Evolutionary conservation across 2,888 invertebrate species (phyloP).

Genomic region (Scaptomyza cyrtandrae): DNA sequence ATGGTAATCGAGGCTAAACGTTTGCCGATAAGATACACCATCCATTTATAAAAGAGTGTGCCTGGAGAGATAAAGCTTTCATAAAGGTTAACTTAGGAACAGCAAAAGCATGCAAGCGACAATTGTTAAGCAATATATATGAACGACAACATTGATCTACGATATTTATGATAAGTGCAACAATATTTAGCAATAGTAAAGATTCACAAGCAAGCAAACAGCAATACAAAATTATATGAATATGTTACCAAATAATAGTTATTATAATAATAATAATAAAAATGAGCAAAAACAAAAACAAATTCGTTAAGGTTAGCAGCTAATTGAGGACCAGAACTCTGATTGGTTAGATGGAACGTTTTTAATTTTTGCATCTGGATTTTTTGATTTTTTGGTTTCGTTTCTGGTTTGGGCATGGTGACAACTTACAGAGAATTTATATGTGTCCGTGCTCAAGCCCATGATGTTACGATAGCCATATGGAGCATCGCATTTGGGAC

Average conservation of each 20-base stretch:
- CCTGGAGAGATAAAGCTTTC: slow-evolving; percentile 8
- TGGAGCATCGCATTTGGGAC: slow-evolving; percentile 94
- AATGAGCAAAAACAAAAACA: slow-evolving; percentile 21
- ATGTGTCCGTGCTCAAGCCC: slow-evolving; percentile 93
- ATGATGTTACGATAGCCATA: slow-evolving; percentile 98
- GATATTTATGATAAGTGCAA: slow-evolving; percentile 20
- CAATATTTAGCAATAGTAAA: neutral
- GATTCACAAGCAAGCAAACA: slow-evolving; percentile 19
- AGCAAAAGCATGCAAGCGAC: slow-evolving; percentile 18
- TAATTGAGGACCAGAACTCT: slow-evolving; percentile 12
- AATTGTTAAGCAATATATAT: slow-evolving; percentile 3
- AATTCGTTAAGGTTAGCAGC: slow-evolving; percentile 36
- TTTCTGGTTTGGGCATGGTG: slow-evolving; percentile 32
- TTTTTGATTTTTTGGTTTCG: neutral
- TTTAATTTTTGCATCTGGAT: neutral
- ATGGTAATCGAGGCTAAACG: slow-evolving; percentile 18
- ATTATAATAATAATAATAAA: neutral
- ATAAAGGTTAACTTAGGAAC: neutral
- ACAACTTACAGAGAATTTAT: slow-evolving; percentile 93
- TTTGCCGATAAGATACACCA: slow-evolving; percentile 25
- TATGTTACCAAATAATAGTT: neutral
- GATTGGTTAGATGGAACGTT: slow-evolving; percentile 32
- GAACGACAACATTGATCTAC: slow-evolving; percentile 13
- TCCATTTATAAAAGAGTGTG: slow-evolving; percentile 30
- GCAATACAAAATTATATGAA: neutral